Base-by-base conservation (phyloP, 2,113 vertebrate species). In the Sus scrofa region DNA sequence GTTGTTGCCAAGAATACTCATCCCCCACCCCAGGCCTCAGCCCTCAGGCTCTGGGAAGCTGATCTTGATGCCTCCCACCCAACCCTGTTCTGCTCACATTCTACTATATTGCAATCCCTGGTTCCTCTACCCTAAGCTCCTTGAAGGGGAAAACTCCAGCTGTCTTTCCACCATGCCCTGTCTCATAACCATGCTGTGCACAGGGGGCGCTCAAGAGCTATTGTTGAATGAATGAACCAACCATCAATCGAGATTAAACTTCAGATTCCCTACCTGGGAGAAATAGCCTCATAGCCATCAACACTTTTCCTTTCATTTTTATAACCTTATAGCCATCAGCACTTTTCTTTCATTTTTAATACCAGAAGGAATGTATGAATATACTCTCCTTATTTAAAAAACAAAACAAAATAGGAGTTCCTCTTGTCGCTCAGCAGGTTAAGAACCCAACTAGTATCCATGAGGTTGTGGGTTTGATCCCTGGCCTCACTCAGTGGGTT, bases 281-380 rank as follows among this genome's bases (percentile, higher is more conserved):
- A 91, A 70, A 62, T 70, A 39, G 37, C 56, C 71, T 94, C 81
- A 34, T n/a, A 44, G 39, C 71, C 39, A 71, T 54, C 1, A 12
- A 65, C 18, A 50, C 30, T 68, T 95, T 73, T 75, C 10, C 65
- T 92, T 79, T 94, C 37, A 54, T 86, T 90, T 86, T 86, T 84
- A 90, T 81, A n/a, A 37, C 52, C 62, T 94, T 77, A 58, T n/a
- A 37, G 52, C 71, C 39, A 77, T 60, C 6, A 54, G 81, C 26
- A 67, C 39, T 78, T 95, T 78, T 67, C 71, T 94, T 96, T 93
- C 37, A 60, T 89, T 88, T 89, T 89, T 84, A 92, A 63, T 92
- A 54, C 22, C 30, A 14, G 56, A 79, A 85, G 26, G 34, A 85
- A 87, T 58, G n/a, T 14, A 56, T 89, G 37, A 77, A 81, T 86